Conservation (phyloP, 2,888 invertebrate species). For the Trissolcus brochymenae region DNA sequence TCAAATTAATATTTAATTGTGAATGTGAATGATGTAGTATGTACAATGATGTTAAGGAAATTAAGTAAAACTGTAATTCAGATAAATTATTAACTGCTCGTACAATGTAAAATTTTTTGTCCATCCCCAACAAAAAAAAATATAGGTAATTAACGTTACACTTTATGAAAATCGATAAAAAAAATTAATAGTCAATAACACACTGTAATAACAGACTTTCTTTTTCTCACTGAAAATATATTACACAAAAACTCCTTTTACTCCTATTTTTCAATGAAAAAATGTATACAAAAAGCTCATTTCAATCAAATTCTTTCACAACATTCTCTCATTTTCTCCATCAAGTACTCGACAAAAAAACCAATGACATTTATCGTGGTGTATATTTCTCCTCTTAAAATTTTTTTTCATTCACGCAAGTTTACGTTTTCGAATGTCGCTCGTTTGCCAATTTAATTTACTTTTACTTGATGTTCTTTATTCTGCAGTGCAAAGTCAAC, state of each 20-base stretch:
- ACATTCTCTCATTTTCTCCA: slow-evolving; percentile 51
- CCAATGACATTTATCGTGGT: background rate
- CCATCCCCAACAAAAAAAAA: too few species aligned
- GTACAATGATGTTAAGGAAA: too few species aligned
- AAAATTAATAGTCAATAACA: slow-evolving; percentile 18
- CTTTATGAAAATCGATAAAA: background rate
- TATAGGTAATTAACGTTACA: too few species aligned
- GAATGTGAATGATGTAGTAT: too few species aligned
- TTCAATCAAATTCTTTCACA: slow-evolving; percentile 48
- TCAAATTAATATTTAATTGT: too few species aligned
- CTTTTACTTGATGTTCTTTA: background rate
- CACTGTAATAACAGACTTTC: slow-evolving; percentile 23
- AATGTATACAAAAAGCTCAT: slow-evolving; percentile 21
- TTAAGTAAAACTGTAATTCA: too few species aligned
- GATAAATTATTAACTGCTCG: too few species aligned
- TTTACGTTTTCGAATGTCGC: slow-evolving; percentile 56
- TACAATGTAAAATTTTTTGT: too few species aligned
- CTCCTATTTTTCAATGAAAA: background rate
- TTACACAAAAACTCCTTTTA: background rate
- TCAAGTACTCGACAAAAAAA: slow-evolving; percentile 32
- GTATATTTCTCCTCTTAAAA: slow-evolving; percentile 12
- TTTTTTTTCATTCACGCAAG: slow-evolving; percentile 42
- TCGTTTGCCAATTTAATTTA: slow-evolving; percentile 17
- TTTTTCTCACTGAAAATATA: slow-evolving; percentile 5
- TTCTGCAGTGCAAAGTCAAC: slow-evolving; percentile 1